phyloP scores from a whole-genome alignment of 1,140 invertebrate genomes.

The Plectrocnemia conspersa region DNA sequence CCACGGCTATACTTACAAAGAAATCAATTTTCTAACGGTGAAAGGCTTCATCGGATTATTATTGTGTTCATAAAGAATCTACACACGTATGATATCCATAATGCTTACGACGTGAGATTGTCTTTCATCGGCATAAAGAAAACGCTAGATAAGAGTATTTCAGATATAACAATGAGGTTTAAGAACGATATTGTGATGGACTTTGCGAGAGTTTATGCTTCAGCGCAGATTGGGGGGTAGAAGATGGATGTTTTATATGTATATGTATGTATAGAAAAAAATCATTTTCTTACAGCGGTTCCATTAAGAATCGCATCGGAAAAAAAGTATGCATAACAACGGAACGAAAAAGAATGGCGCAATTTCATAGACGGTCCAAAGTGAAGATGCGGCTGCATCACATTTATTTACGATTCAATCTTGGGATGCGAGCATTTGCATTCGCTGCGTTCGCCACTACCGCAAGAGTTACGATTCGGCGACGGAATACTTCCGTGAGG shows the following conservation, averaged over 20 bases:
- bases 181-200: constrained; percentile 20
- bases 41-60: constrained; percentile 30
- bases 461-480: constrained; percentile 13
- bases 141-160: constrained; percentile 20
- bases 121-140: constrained; percentile 19
- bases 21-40: constrained; percentile 33
- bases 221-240: too few species aligned
- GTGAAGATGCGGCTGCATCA: constrained; percentile 17
- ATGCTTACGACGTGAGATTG: constrained; percentile 27
- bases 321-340: not conserved
- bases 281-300: too few species aligned
- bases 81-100: too few species aligned
- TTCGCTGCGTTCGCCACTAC: constrained; percentile 2
- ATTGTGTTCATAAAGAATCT: constrained; percentile 20
- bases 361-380: not conserved
- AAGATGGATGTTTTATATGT: too few species aligned
- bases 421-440: constrained; percentile 19
- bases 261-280: too few species aligned
- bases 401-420: constrained; percentile 29
- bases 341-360: not conserved
- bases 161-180: constrained; percentile 11
- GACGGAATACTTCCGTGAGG: not conserved
- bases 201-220: too few species aligned
- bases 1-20: constrained; percentile 27
- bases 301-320: constrained; percentile 4